These are phyloP conservation scores for Mesitornis unicolor DNA, from an alignment of 2,113 vertebrate genomes.

Conservation along the genomic window DNA sequence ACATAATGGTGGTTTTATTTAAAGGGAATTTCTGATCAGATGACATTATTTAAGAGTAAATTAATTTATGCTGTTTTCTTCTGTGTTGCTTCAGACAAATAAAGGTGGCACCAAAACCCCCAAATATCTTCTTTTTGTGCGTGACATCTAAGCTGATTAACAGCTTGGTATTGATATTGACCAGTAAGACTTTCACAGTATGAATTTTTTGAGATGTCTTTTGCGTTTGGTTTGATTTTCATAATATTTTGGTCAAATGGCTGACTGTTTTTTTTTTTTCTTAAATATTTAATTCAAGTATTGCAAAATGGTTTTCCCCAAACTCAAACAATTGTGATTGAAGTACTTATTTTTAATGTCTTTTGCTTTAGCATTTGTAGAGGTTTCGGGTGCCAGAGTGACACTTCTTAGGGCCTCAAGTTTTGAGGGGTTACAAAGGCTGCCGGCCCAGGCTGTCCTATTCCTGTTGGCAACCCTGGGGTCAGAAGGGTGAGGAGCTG, in stretches of 20 bases:
- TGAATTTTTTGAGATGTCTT: not conserved
- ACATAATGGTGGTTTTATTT: not conserved
- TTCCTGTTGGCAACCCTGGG: accelerated
- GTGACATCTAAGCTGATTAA: not conserved
- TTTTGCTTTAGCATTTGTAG: not conserved
- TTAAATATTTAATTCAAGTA: not conserved
- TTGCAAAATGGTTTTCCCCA: not conserved
- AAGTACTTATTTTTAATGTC: not conserved
- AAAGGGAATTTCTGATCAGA: not conserved
- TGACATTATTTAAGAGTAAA: not conserved
- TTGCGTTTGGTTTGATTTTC: not conserved
- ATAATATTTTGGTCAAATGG: not conserved
- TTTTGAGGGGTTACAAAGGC: not conserved
- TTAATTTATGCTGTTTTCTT: not conserved
- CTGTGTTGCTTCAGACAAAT: not conserved
- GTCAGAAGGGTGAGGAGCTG: not conserved
- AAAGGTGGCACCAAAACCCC: not conserved
- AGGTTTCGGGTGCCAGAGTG: not conserved
- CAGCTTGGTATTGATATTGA: not conserved
- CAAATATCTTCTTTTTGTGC: not conserved
- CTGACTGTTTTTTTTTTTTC: not conserved
- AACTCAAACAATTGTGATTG: not conserved
- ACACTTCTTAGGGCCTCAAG: not conserved
- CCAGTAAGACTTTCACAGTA: not conserved
- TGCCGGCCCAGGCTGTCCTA: not conserved